A percentile compares a stretch with the other conserved stretches of the same genome.
Evolutionary conservation across 2,888 invertebrate species (phyloP).

Genomic region (Cacoxenus indagator): DNA sequence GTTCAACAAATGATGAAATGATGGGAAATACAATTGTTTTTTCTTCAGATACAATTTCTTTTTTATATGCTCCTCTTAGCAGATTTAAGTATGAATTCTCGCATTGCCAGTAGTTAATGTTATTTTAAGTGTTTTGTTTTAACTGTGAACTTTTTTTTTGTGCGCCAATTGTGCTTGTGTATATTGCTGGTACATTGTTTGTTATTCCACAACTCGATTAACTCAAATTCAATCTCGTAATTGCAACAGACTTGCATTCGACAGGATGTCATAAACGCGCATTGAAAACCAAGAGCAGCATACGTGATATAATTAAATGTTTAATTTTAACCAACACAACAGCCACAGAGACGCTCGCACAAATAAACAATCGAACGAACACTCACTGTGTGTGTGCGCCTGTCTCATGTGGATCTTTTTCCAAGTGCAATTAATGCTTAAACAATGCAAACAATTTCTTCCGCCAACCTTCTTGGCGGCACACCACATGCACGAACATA

Average conservation of each 20-base stretch:
- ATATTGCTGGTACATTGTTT: conserved; percentile 41
- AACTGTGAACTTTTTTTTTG: too few species aligned
- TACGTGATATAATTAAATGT: conserved; percentile 9
- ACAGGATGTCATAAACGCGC: not conserved
- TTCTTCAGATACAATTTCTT: too few species aligned
- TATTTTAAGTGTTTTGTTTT: too few species aligned
- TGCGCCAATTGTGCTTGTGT: too few species aligned
- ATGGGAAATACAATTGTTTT: too few species aligned
- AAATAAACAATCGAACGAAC: not conserved
- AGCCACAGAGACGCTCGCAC: not conserved
- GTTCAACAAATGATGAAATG: too few species aligned
- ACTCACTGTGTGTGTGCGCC: not conserved
- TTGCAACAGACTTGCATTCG: conserved; percentile 35
- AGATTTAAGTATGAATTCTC: too few species aligned
- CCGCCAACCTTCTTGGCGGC: conserved; percentile 54
- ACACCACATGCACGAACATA: too few species aligned
- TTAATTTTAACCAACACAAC: conserved; percentile 8
- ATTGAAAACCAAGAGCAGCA: not conserved
- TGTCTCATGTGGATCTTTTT: conserved; percentile 46
- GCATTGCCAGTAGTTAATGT: too few species aligned
- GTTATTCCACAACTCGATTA: conserved; percentile 63
- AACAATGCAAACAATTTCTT: conserved; percentile 66
- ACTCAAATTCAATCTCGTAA: conserved; percentile 63
- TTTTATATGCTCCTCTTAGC: too few species aligned
- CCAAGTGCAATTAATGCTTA: conserved; percentile 66